Base-by-base conservation (phyloP, 2,113 vertebrate genomes). In the Upupa epops region DNA sequence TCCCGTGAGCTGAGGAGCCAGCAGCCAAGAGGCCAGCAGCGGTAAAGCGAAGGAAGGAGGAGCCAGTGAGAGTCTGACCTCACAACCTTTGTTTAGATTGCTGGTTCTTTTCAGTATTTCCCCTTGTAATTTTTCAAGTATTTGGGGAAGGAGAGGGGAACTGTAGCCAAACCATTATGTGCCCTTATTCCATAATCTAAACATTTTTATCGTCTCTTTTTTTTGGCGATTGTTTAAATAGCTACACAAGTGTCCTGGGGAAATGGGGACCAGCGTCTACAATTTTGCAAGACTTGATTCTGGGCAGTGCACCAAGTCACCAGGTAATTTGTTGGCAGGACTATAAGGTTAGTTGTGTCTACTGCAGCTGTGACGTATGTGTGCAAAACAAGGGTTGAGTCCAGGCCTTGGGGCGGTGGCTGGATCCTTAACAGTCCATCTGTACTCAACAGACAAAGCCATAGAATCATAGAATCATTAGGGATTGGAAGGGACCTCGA, bases 31-130 rank as follows among this genome's bases (percentile, higher is more conserved):
- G 84, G 87, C 51, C 52, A 65, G 31, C 51, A 87, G 91, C 6
- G 29, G 90, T 85, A 92, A 76, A 89, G 55, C 76, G 63, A 85
- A 83, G 69, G 92, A 92, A 94, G 83, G 89, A 93, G 91, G 84
- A 89, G 65, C 75, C 79, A 89, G 75, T 40, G 84, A 89, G 78
- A 82, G 68, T 89, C 83, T 93, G 92, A 95, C 86, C 83, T 94
- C 86, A 93, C 75, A 76, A 71, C 51, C 55, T 91, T 90, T 93
- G 86, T 93, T 91, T 76, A 76, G 80, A 55, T 63, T 54, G 46
- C 81, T 65, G 42, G 20, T 64, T 84, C 89, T 92, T 95, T 87
- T 89, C 75, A 69, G 71, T 73, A 73, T 92, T 89, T 93, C 91
- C 86, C 91, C 59, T 61, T 65, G 73, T 74, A 93, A 90, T 94